Conservation (phyloP, 1,140 invertebrate species). For the Drosophila rhopaloa region DNA sequence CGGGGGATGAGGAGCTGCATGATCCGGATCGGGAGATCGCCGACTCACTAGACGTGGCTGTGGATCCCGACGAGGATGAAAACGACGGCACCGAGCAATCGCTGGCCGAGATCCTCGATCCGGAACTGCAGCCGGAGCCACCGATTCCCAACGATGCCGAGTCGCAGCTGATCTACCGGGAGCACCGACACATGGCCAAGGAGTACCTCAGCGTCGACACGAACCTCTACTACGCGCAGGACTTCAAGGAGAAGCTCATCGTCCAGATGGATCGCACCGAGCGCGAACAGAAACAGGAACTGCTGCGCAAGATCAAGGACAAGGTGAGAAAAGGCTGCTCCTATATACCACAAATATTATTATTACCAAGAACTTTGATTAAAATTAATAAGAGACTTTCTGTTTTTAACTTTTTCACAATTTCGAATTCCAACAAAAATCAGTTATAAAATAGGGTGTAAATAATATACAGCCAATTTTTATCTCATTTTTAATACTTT, state of each 20-base stretch:
- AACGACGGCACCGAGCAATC: constrained; percentile 88
- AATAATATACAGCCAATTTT: too few species aligned
- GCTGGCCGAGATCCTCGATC: constrained; percentile 91
- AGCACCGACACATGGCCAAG: constrained; percentile 92
- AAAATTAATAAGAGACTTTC: too few species aligned
- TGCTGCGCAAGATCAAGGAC: constrained; percentile 75
- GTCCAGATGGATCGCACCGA: constrained; percentile 75
- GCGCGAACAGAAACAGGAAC: constrained; percentile 68
- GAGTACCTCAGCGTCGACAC: constrained; percentile 89
- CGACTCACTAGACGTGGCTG: constrained; percentile 25
- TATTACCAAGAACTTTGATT: too few species aligned
- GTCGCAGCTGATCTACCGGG: constrained; percentile 93
- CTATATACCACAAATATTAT: too few species aligned
- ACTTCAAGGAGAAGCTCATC: constrained; percentile 76
- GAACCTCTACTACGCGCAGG: constrained; percentile 77
- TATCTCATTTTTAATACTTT: too few species aligned
- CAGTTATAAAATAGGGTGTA: too few species aligned
- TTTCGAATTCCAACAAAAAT: too few species aligned
- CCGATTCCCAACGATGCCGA: constrained; percentile 91
- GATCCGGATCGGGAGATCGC: constrained; percentile 11
- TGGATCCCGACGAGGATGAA: constrained; percentile 74
- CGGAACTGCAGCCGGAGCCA: constrained; percentile 91
- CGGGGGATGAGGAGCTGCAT: not conserved
- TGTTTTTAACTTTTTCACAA: too few species aligned
- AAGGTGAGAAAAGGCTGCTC: constrained; percentile 9